Conservation (phyloP, 2,113 vertebrate genomes). For the Carlito syrichta region DNA sequence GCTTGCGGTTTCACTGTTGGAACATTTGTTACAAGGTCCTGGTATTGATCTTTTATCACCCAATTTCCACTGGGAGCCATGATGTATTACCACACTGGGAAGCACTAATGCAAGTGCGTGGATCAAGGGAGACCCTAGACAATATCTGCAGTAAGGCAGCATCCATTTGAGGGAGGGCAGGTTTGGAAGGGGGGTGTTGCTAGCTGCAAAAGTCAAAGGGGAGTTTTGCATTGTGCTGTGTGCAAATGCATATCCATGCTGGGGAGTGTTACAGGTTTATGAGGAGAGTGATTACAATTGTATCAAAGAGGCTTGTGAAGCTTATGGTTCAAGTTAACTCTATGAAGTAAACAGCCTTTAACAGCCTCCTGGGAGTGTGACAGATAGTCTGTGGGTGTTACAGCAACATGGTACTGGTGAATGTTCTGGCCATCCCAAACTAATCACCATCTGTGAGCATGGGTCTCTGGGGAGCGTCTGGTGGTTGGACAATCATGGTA, state of each 20-base stretch:
- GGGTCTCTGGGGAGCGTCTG: conserved; percentile 85
- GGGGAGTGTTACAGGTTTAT: conserved; percentile 81
- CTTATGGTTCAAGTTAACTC: conserved; percentile 90
- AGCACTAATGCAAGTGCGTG: background rate
- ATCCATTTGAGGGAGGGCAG: background rate
- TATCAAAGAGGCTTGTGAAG: conserved; percentile 87
- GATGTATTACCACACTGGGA: background rate
- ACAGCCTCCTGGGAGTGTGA: conserved; percentile 85
- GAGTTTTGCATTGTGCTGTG: conserved; percentile 43
- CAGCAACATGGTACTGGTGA: conserved; percentile 85
- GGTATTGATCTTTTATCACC: conserved; percentile 54
- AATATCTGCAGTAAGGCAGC: background rate
- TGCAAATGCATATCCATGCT: conserved; percentile 63
- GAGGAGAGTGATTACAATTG: conserved; percentile 89
- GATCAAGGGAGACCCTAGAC: conserved; percentile 31
- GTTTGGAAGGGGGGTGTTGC: background rate
- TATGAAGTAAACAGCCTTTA: conserved; percentile 89
- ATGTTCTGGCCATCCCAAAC: conserved; percentile 88
- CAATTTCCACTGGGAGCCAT: conserved; percentile 38
- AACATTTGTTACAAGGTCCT: conserved; percentile 26
- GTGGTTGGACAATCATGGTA: conserved; percentile 88
- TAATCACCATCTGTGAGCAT: conserved; percentile 89
- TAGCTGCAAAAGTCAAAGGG: background rate
- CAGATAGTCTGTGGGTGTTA: conserved; percentile 89
- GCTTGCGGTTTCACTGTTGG: conserved; percentile 34